A percentile compares a stretch with the other conserved stretches of the same genome.
phyloP scores from a whole-genome alignment of 2,797 vertebrate species.

The Halcyon chelicuti region DNA sequence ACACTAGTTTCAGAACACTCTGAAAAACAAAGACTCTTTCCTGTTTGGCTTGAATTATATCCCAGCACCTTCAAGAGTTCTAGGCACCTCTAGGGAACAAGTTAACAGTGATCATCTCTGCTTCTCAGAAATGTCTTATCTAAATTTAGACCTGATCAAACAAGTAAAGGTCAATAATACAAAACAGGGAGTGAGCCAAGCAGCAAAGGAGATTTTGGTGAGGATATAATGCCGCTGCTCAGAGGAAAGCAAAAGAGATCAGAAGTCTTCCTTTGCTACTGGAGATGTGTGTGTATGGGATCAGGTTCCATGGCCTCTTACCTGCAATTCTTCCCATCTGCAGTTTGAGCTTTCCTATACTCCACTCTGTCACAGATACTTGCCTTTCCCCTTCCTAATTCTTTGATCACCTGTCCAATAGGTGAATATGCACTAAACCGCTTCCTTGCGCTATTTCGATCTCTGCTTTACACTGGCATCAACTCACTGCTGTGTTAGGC shows the following conservation, averaged over 20 bases:
- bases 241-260: neutral
- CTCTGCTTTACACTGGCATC: neutral
- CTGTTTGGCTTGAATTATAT: neutral
- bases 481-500: neutral
- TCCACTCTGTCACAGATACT: neutral
- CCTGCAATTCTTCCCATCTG: neutral
- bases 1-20: neutral
- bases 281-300: neutral
- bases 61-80: constrained; percentile 38
- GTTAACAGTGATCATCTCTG: neutral
- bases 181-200: neutral
- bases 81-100: neutral
- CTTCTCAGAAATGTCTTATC: constrained; percentile 2
- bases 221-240: neutral
- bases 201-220: neutral
- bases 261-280: neutral
- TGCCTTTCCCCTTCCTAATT: neutral
- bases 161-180: neutral
- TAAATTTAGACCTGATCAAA: constrained; percentile 39
- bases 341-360: neutral
- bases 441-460: neutral
- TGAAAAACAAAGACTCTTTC: neutral
- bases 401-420: neutral
- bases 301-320: neutral
- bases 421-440: neutral